Evolutionary conservation across 2,888 invertebrate genomes (phyloP).

Genomic region (Heteromurus nitidus): DNA sequence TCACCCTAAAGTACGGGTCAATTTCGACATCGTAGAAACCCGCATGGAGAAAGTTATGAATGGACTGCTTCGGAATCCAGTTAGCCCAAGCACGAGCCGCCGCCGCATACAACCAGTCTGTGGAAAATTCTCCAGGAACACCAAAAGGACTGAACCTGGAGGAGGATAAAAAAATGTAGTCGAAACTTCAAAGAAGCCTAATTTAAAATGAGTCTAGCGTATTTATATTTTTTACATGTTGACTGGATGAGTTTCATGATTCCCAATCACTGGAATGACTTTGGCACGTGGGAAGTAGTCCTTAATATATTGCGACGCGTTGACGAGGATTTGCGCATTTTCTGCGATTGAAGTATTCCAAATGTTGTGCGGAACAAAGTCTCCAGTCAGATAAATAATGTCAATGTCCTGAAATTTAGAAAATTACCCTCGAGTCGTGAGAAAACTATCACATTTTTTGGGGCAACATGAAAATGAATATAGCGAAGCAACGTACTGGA

Average conservation of each 20-base stretch:
- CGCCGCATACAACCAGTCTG: conserved; percentile 84
- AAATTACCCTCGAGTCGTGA: neutral
- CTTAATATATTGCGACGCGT: conserved; percentile 66
- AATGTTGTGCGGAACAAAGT: conserved; percentile 73
- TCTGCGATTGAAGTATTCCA: conserved; percentile 69
- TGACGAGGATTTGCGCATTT: conserved; percentile 65
- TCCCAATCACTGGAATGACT: conserved; percentile 71
- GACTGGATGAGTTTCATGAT: conserved; percentile 72
- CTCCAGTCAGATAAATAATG: conserved; percentile 73
- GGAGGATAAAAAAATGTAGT: conserved; percentile 13
- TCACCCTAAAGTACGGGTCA: conserved; percentile 82
- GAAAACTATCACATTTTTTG: neutral
- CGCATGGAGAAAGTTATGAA: conserved; percentile 80
- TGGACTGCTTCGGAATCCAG: conserved; percentile 83
- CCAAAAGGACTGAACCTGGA: conserved; percentile 69
- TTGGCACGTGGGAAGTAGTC: conserved; percentile 68
- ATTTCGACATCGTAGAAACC: conserved; percentile 86
- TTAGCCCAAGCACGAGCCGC: conserved; percentile 82
- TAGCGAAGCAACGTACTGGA: conserved; percentile 67
- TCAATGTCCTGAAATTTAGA: conserved; percentile 67
- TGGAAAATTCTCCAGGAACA: conserved; percentile 67
- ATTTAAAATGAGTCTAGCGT: neutral
- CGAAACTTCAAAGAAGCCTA: neutral
- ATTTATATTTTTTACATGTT: conserved; percentile 60
- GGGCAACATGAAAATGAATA: neutral